Base-by-base conservation (phyloP, 2,113 vertebrate species). In the Sander vitreus region DNA sequence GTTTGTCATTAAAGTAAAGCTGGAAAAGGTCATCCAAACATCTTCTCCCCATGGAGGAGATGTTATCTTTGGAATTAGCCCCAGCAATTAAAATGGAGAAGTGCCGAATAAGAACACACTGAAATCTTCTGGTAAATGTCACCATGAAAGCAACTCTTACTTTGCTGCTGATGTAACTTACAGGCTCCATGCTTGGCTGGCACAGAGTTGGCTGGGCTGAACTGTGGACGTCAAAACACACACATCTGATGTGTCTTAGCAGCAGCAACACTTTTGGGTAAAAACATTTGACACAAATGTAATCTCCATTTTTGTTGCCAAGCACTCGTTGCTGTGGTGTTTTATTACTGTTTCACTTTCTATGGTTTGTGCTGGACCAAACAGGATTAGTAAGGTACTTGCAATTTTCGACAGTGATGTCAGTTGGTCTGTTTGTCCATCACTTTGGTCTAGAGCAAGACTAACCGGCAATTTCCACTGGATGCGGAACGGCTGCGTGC, bases 21-120 rank as follows among this genome's bases (percentile, higher is more conserved):
- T 66, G 76, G 48, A 88, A 93, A 93, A 93, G 91, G 91, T 93
- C 89, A 92, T 72, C 51, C 58, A 51, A 83, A 72, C 68, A 79
- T 67, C 80, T 91, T 74, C 73, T 54, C 23, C 68, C 57, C 73
- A 69, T 55, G 58, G 69, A 76, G 59, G 84, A 81, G 80, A 76
- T 85, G 82, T 66, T 87, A 83, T 92, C 86, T 80, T 48, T 86
- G 68, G 72, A 75, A 74, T 78, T 81, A 90, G 83, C 78, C 16
- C 6, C 51, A 73, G 76, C 86, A 91, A 91, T 91, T 91, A 92
- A 92, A 90, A 74, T 21, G 2, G 10, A 81, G 63, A 80, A 64
- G 47, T 14, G 33, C 63, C 50, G 63, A 69, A 58, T 33, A 50
- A 68, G n/a, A 73, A 30, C 53, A 51, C 57, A 67, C 76, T 85